Conservation (phyloP, 2,797 vertebrate species). For the Gadopsis marmoratus region DNA sequence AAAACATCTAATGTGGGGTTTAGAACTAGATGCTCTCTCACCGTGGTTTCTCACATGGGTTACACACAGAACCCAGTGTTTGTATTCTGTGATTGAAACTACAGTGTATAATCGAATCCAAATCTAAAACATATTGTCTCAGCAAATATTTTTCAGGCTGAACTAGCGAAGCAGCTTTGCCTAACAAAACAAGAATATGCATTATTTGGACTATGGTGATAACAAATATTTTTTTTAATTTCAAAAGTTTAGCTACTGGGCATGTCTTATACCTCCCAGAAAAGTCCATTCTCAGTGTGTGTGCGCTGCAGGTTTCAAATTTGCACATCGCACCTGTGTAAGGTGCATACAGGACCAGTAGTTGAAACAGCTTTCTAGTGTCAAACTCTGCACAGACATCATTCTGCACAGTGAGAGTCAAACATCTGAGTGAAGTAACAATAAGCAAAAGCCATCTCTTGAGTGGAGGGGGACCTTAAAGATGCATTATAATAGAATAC, state of each 20-base stretch:
- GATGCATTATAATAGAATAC: neutral
- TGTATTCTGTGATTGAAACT: conserved; percentile 11
- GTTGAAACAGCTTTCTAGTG: conserved; percentile 18
- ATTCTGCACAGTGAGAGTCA: conserved; percentile 17
- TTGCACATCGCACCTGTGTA: neutral
- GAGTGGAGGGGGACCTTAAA: neutral
- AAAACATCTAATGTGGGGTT: conserved; percentile 14
- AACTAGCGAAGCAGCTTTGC: neutral
- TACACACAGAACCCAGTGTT: neutral
- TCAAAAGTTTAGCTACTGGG: neutral
- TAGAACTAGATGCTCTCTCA: neutral
- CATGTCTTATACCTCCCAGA: neutral
- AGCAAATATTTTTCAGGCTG: neutral
- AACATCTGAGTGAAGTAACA: neutral
- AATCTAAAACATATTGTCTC: neutral
- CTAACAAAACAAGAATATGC: neutral
- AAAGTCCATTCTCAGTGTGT: neutral
- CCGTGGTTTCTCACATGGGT: neutral
- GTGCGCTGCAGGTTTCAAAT: neutral
- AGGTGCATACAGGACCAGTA: neutral
- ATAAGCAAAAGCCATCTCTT: neutral
- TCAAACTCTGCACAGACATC: conserved; percentile 5
- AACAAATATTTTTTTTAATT: neutral
- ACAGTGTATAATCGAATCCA: neutral
- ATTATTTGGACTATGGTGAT: neutral